Percentiles rank a stretch among this genome's conserved stretches.
phyloP scores from a whole-genome alignment of 2,797 vertebrate species.

The Craterocephalus amniculus region DNA sequence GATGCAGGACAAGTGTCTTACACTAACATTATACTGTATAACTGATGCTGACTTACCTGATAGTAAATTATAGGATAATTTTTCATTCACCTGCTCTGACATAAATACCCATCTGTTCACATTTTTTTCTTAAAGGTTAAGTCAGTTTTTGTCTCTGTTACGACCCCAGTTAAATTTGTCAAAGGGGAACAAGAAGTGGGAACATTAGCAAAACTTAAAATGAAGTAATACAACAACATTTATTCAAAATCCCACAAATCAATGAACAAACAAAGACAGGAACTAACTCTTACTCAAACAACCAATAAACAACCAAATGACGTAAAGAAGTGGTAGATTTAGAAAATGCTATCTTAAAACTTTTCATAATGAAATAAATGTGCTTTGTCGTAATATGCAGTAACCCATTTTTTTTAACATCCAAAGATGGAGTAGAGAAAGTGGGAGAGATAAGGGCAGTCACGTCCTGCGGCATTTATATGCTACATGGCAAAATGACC shows the following conservation, averaged over 20 bases:
- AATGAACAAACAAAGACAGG: too few species aligned
- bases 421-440: constrained; percentile 27
- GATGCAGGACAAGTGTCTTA: constrained; percentile 33
- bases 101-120: background rate
- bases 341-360: background rate
- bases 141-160: background rate
- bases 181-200: too few species aligned
- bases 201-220: too few species aligned
- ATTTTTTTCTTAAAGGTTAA: background rate
- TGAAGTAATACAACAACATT: too few species aligned
- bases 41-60: constrained; percentile 45
- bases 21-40: constrained; percentile 46
- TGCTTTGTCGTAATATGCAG: constrained; percentile 27
- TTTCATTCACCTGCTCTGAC: constrained; percentile 22
- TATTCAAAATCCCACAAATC: too few species aligned
- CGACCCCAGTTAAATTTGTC: too few species aligned
- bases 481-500: constrained; percentile 56
- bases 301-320: too few species aligned
- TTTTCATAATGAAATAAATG: background rate
- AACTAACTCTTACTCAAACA: too few species aligned
- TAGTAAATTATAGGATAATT: constrained; percentile 18
- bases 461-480: constrained; percentile 65
- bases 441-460: constrained; percentile 51
- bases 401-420: constrained; percentile 32
- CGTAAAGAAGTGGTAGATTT: background rate